Conservation (phyloP, 2,797 vertebrate genomes). For the Anas bahamensis region DNA sequence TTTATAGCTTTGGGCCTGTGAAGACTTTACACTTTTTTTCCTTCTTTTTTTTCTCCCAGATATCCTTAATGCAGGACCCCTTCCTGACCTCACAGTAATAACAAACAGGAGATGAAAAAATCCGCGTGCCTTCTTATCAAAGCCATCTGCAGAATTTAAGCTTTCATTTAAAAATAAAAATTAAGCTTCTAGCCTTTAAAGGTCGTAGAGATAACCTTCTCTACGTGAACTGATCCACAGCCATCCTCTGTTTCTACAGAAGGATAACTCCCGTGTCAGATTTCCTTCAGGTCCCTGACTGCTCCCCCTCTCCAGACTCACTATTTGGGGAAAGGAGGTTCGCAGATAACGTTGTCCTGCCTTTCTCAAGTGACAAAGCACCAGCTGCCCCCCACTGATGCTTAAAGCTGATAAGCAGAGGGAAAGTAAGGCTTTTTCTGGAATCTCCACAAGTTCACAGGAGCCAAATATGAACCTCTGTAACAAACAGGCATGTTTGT, state of each 20-base stretch:
- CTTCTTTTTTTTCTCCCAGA: not conserved
- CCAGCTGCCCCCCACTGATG: not conserved
- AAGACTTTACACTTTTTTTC: slow-evolving; percentile 29
- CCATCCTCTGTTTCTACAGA: not conserved
- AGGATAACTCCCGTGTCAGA: not conserved
- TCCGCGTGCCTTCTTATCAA: slow-evolving; percentile 43
- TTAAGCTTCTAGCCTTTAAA: slow-evolving; percentile 57
- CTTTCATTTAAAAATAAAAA: slow-evolving; percentile 66
- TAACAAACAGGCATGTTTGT: not conserved
- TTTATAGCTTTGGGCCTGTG: not conserved
- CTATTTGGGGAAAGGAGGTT: not conserved
- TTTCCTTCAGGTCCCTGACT: not conserved
- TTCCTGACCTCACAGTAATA: slow-evolving; percentile 37
- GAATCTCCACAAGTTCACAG: not conserved
- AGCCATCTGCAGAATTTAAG: slow-evolving; percentile 62
- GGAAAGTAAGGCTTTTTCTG: not conserved
- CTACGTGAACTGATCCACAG: slow-evolving; percentile 1
- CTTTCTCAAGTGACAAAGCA: not conserved
- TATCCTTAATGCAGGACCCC: slow-evolving; percentile 17
- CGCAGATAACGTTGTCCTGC: not conserved
- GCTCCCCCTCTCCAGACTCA: not conserved
- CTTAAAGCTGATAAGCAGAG: not conserved
- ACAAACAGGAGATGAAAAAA: slow-evolving; percentile 71
- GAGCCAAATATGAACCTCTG: accelerated
- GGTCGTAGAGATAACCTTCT: slow-evolving; percentile 62